phyloP scores from a whole-genome alignment of 2,113 vertebrate genomes.

The Nannospalax galili region DNA sequence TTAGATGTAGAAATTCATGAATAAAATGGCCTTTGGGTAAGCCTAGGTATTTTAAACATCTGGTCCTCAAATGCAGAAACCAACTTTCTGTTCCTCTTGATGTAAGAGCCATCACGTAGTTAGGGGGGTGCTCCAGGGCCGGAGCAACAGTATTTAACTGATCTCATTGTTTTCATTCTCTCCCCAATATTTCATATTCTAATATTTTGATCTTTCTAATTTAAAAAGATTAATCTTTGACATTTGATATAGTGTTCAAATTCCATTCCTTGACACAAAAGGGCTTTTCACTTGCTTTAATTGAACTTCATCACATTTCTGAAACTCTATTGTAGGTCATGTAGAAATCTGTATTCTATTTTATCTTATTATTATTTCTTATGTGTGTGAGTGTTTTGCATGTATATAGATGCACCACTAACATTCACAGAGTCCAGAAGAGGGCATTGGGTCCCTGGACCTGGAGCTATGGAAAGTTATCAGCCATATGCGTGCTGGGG shows the following conservation, averaged over 20 bases:
- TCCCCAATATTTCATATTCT: conserved; percentile 43
- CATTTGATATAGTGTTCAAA: neutral
- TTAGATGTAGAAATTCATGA: conserved; percentile 81
- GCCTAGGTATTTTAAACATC: conserved; percentile 82
- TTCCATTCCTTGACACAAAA: neutral
- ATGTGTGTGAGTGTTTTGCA: too few species aligned
- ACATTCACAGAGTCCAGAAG: too few species aligned
- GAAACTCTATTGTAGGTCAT: neutral
- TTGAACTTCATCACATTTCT: neutral
- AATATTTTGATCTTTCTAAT: conserved; percentile 53
- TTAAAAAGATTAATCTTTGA: conserved; percentile 36
- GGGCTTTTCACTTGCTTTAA: neutral
- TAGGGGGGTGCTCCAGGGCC: conserved; percentile 11
- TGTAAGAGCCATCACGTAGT: conserved; percentile 65
- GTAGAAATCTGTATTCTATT: neutral
- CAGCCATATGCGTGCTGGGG: too few species aligned
- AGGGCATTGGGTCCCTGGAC: too few species aligned
- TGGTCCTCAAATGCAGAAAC: conserved; percentile 79
- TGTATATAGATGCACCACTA: too few species aligned
- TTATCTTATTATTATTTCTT: too few species aligned
- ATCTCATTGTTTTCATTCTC: conserved; percentile 55
- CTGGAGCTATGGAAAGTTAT: too few species aligned
- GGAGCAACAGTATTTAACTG: neutral
- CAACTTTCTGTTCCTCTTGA: conserved; percentile 69
- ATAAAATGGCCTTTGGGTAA: conserved; percentile 83